Evolutionary conservation across 2,797 vertebrate species (phyloP), one percentile per base, ranked within the genome.

Genomic region (Pyrocephalus nanus): DNA sequence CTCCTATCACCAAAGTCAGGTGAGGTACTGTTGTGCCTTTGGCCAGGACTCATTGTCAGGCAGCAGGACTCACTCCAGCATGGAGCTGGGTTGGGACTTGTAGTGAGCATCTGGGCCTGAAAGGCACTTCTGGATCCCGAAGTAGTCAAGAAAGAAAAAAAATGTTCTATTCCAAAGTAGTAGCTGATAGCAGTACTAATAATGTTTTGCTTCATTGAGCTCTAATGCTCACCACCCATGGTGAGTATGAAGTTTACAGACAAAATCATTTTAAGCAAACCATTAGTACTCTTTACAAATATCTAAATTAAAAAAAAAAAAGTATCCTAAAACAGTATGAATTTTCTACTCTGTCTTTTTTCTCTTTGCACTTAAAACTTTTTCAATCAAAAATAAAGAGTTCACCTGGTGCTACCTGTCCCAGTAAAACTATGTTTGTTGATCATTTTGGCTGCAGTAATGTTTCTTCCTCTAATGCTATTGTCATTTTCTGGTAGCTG

Each of bases 241-340:
- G 80, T 15, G 95, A 98, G 70, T 96, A 97, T 71, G 97, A 97
- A 90, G 92, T 96, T 75, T 97, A 95, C 57, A 88, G 95, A 93
- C 94, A 97, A 70, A 87, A 96, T 86, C 0, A 77, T 97, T 51
- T 27, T 97, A 83, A 96, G 92, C 72, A 97, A 95, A 48, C 67
- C 95, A 7, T 94, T 97, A 95, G 34, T 96, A 32, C 97, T 97
- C 91, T 97, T 97, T 38, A 62, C 93, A 62, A 96, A 97, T 5
- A 50, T 93, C 18, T 90, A 76, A 86, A 94, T 70, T 20, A 95
- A 20, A 92, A 84, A 81, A 96, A 95, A 92, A 86, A 80, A 80
- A 5, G 53, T 62, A 20, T 78, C 66, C n/a, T 84, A 90, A 22
- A 95, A 88, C 60, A 86, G 55, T 93, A 84, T 5, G 75, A 40